Evolutionary conservation across 2,888 invertebrate species (phyloP), one percentile per base, ranked within the genome.

Genomic region (Gasteruption jaculator): DNA sequence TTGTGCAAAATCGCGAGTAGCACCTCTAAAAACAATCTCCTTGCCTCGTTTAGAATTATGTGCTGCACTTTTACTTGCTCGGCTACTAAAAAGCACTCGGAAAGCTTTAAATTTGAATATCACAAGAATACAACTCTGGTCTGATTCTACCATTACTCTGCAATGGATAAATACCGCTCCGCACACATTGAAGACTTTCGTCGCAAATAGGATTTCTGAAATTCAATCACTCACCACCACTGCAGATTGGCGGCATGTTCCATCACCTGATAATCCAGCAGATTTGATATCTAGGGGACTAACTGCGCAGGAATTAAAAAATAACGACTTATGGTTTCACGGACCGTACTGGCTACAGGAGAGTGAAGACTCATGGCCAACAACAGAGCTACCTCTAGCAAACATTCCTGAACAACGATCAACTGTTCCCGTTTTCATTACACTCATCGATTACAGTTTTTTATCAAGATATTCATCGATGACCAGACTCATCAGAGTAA

Each of bases 1-100:
- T 19, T 48, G 48, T 15, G 45, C 61, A 8, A 61, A 63, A 39
- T 48, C 54, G 2, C 35, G 53, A 16, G 56, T 62, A 5, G 55
- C 62, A 4, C 57, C 57, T 5, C 8, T 58, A 7, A 58, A 55
- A 48, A 33, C 11, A 4, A 26, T 48, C 1, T 38, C 52, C 0
- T 10, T 60, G 10, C 56, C 59, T 1, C 37, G 55, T 42, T 37
- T 58, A 5, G 57, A 61, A 42, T 32, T 58, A 21, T 54, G 48
- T n/a, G 60, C 45, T 2, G 53, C 54, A 1, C 14, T 46, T 4
- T 22, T 58, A 25, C 30, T 56, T 1, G 33, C 49, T 0, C 40
- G 45, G 24, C 29, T 56, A 27, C 19, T 30, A 3, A 21, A 34
- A 2, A 35, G 37, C 14, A 33, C 49, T 7, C 25, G 11, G 16